Conservation (phyloP, 2,113 vertebrate genomes). For the Tylochromis polylepis region DNA sequence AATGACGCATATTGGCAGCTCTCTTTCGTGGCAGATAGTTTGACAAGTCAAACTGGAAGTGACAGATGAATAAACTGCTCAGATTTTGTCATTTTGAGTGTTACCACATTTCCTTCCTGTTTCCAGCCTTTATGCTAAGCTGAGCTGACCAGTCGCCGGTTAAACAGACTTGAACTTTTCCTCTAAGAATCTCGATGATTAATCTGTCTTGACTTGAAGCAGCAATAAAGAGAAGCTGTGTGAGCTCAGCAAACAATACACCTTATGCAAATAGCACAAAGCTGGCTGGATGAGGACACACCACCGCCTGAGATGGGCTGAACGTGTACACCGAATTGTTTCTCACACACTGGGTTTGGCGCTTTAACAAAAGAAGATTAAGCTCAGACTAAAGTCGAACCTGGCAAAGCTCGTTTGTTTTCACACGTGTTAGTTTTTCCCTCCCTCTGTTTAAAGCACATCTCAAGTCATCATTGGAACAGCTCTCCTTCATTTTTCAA, state of each 20-base stretch:
- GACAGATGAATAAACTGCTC: neutral
- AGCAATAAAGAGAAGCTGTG: no score
- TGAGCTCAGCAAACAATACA: neutral
- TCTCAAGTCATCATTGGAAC: neutral
- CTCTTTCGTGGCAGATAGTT: accelerated
- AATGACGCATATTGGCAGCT: neutral
- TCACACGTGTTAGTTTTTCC: accelerated
- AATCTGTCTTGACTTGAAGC: neutral
- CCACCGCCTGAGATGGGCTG: neutral
- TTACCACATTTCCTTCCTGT: neutral
- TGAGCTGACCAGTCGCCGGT: neutral
- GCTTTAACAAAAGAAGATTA: neutral
- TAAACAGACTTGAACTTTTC: neutral
- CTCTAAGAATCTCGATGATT: neutral
- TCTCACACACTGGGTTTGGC: neutral
- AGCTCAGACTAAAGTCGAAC: neutral
- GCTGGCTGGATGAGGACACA: neutral
- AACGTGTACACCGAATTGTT: neutral
- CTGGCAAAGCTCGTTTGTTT: accelerated
- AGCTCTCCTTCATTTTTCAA: neutral
- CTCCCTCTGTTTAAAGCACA: neutral
- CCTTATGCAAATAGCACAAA: neutral
- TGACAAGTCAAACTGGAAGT: neutral
- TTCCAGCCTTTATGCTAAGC: neutral
- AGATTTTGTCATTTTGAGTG: neutral